Base-by-base conservation (phyloP, 2,888 invertebrate genomes). In the Drosophila nigritarsus region DNA sequence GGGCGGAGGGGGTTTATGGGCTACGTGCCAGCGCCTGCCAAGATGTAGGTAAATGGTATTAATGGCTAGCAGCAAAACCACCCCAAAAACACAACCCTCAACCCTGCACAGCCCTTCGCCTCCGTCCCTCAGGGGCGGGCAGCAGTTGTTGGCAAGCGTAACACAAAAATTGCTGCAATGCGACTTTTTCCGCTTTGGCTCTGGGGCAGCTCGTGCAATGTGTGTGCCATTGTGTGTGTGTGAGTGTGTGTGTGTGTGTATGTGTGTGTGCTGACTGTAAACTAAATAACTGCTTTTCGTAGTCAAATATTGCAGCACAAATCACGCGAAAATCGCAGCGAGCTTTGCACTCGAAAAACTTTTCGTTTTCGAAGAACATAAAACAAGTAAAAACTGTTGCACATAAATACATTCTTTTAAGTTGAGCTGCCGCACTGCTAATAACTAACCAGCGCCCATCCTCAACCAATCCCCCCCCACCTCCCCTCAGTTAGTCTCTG, bases 81-180 rank as follows among this genome's bases (percentile, higher is more conserved):
- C 49, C 15, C 45, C 45, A 24, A 45, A 45, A 24, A 8, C 7
- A 15, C 15, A 45, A 15, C 20, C 29, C 36, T 2, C 29, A 15
- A n/a, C 15, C 8, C 24, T 40, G 50, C 36, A 9, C 13, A 9
- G 20, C 11, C 29, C 32, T 8, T 15, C 0, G 6, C 6, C 20
- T 3, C 2, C 55, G 24, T 55, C 34, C 40, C 7, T 27, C 2
- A 40, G 42, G 58, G 53, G 75, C 85, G 76, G 56, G 78, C 87
- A 77, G 83, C 83, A 82, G 82, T 89, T 87, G 89, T 89, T 87
- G 89, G 87, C 89, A 87, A 89, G 89, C 89, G 88, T 87, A 87
- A 85, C 86, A 78, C 88, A 78, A 72, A 83, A 89, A 83, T 83
- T 77, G 90, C 87, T 87, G 87, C 87, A 87, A 89, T 87, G 87